Percentiles rank a stretch among this genome's conserved stretches.
Conservation (phyloP, 2,888 invertebrate species). For the Drosophila meridiana region DNA sequence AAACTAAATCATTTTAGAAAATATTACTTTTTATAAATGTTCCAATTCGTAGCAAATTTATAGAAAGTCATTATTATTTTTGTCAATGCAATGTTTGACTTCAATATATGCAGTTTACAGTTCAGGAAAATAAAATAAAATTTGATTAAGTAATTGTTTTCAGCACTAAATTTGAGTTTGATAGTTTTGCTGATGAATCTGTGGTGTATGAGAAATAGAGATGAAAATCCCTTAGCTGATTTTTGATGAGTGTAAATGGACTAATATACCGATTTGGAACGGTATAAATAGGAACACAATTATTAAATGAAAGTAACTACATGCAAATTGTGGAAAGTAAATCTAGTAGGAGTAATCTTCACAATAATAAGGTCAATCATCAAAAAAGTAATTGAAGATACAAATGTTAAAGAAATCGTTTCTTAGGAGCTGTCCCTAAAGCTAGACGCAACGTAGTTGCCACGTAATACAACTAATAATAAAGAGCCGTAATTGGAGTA, state of each 20-base stretch:
- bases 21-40: too few relatives aligned
- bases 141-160: not conserved
- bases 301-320: not conserved
- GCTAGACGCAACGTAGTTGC: too few relatives aligned
- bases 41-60: too few relatives aligned
- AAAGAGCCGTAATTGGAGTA: not conserved
- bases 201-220: not conserved
- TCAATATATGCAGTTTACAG: not conserved
- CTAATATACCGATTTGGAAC: not conserved
- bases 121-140: not conserved
- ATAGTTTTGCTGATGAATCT: not conserved
- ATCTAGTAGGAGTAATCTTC: not conserved
- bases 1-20: too few relatives aligned
- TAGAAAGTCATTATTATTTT: too few relatives aligned
- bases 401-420: not conserved
- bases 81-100: too few relatives aligned
- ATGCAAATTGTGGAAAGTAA: not conserved
- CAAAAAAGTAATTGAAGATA: not conserved
- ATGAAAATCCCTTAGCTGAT: not conserved
- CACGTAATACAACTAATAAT: not conserved
- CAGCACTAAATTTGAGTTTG: not conserved
- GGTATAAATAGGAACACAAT: conserved; percentile 4
- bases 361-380: not conserved
- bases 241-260: not conserved
- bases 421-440: not conserved